Percentiles rank a stretch among this genome's conserved stretches.
Evolutionary conservation across 2,797 vertebrate genomes (phyloP).

Genomic region (Pangasius krempfi): DNA sequence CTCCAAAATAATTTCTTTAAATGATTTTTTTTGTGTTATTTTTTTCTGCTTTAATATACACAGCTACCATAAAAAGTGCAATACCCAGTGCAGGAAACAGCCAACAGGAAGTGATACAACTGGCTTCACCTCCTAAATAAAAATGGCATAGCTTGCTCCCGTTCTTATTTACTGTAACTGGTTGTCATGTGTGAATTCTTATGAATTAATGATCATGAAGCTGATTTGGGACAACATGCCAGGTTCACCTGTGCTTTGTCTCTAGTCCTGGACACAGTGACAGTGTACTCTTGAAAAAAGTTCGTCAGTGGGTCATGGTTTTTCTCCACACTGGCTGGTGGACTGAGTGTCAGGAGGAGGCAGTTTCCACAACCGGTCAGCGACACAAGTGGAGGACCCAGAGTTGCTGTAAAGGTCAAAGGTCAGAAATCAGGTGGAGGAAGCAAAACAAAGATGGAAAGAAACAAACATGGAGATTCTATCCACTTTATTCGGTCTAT

Average conservation of each 20-base stretch:
- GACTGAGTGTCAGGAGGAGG: conserved; percentile 61
- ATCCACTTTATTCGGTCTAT: background rate
- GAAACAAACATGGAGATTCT: background rate
- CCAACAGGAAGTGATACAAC: background rate
- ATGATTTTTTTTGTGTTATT: background rate
- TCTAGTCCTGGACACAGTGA: conserved; percentile 41
- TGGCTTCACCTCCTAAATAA: background rate
- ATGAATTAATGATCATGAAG: background rate
- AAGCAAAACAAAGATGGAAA: background rate
- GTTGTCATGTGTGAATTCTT: background rate
- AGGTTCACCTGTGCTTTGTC: conserved; percentile 40
- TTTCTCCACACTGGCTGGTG: conserved; percentile 5
- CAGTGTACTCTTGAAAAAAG: conserved; percentile 6
- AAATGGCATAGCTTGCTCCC: background rate
- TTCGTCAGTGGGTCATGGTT: background rate
- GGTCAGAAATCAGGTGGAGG: conserved; percentile 7
- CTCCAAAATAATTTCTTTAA: background rate
- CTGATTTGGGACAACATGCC: background rate
- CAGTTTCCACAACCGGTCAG: conserved; percentile 72
- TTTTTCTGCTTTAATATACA: background rate
- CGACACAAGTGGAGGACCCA: conserved; percentile 63
- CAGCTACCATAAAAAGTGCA: background rate
- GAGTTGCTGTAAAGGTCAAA: conserved; percentile 57
- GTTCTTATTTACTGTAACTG: background rate
- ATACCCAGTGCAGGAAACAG: background rate